Conservation (phyloP, 2,888 invertebrate species). For the Hedya salicella region DNA sequence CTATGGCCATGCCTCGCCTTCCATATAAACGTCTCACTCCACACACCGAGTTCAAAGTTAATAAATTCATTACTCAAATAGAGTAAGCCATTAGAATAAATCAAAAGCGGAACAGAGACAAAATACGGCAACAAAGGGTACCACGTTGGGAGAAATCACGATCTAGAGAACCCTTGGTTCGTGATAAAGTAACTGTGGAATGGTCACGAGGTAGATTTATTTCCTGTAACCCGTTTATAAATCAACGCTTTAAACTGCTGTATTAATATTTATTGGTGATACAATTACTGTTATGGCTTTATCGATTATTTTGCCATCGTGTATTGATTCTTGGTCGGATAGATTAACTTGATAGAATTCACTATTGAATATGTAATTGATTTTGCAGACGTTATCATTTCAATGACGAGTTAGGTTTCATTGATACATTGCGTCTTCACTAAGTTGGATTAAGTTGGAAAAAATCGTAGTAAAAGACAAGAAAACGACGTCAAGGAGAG, state of each 20-base stretch:
- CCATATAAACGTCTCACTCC: conserved; percentile 11
- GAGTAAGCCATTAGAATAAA: conserved; percentile 45
- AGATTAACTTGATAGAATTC: neutral
- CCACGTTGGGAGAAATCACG: conserved; percentile 46
- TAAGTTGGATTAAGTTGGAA: too few relatives aligned
- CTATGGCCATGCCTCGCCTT: neutral
- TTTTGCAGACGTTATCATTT: neutral
- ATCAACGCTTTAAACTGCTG: conserved; percentile 45
- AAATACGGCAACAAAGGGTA: conserved; percentile 45
- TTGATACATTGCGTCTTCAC: too few relatives aligned
- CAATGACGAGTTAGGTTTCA: too few relatives aligned
- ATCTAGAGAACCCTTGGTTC: conserved; percentile 43
- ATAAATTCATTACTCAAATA: conserved; percentile 46
- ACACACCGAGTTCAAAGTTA: conserved; percentile 38
- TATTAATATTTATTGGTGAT: conserved; percentile 45
- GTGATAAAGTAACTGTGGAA: conserved; percentile 46
- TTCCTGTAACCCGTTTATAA: conserved; percentile 46
- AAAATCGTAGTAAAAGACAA: too few relatives aligned
- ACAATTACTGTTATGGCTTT: conserved; percentile 40
- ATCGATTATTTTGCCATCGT: conserved; percentile 20
- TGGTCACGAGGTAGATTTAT: conserved; percentile 48
- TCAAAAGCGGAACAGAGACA: conserved; percentile 45
- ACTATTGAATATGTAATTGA: neutral
- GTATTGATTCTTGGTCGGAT: conserved; percentile 8
- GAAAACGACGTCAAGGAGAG: too few relatives aligned